Percentiles rank a stretch among this genome's conserved stretches.
Evolutionary conservation across 2,888 invertebrate species (phyloP).

Genomic region (Hirtodrosophila alboralis): DNA sequence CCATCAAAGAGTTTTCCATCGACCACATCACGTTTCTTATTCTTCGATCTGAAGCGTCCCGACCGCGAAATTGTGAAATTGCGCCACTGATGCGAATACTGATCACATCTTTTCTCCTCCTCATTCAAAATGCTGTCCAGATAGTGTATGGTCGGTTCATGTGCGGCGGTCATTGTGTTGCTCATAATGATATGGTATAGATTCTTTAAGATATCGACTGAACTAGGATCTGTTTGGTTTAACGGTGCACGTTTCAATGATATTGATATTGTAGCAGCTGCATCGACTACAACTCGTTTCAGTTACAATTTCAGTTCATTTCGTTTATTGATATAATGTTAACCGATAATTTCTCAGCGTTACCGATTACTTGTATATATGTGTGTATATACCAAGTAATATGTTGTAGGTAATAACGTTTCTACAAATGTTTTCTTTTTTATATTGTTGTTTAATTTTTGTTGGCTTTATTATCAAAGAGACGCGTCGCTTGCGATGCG

Average conservation of each 20-base stretch:
- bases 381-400: too few relatives aligned
- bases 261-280: conserved; percentile 12
- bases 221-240: background rate
- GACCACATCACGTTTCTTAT: conserved; percentile 85
- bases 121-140: conserved; percentile 83
- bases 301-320: conserved; percentile 36
- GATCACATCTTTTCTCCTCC: conserved; percentile 81
- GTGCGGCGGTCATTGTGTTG: conserved; percentile 77
- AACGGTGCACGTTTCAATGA: conserved; percentile 12
- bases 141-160: conserved; percentile 81
- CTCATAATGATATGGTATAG: conserved; percentile 41
- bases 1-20: conserved; percentile 85
- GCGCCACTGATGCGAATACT: conserved; percentile 82
- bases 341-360: conserved; percentile 16
- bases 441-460: conserved; percentile 11
- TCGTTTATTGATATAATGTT: conserved; percentile 34
- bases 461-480: conserved; percentile 31
- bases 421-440: conserved; percentile 24
- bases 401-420: too few relatives aligned
- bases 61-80: conserved; percentile 86
- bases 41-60: conserved; percentile 86
- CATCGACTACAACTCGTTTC: conserved; percentile 25
- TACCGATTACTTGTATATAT: conserved; percentile 12
- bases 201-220: too few relatives aligned
- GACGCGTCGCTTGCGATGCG: conserved; percentile 47